Base-by-base conservation (phyloP, 2,113 vertebrate genomes). In the Heterochromis multidens region DNA sequence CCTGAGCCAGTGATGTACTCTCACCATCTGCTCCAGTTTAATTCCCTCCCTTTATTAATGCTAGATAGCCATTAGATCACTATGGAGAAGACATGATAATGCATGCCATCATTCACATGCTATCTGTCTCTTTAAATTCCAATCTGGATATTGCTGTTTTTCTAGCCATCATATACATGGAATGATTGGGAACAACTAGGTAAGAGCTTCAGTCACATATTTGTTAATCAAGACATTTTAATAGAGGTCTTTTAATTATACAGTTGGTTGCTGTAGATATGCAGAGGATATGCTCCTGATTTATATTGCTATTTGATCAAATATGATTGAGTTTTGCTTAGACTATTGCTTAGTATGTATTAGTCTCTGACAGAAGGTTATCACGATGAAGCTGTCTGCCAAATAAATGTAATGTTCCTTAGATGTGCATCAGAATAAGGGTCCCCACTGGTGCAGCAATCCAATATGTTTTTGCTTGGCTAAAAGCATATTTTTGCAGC, bases 1-100 rank as follows among this genome's bases (percentile, higher is more conserved):
- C 92, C 94, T 95, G 95, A 95, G 94, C 94, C 92, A 77, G 91
- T 87, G 56, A 95, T 92, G 94, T 86, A 94, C 94, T 93, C 93
- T 92, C 93, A 87, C 95, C 96, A 96, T 96, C 95, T 96, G 96
- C 93, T 96, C 81, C 89, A 85, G 90, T 93, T 89, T 93, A 95
- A 95, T 92, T 93, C 91, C 89, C 86, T 94, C 89, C 78, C 90
- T 95, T 96, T 95, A 95, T 96, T 95, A 95, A 95, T 94, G 94
- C 80, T 92, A 94, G 94, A 92, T 94, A 95, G 93, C 91, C 93
- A 95, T 96, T 95, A 94, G 92, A 93, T 89, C 91, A 91, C 93
- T 92, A 91, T 92, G 86, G 89, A 94, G 93, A 94, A 94, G 93
- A 95, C 94, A 95, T 91, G 92, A 95, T 95, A 96, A 96, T 95